These are phyloP conservation scores for Notodonta dromedarius DNA, from an alignment of 2,888 invertebrate genomes.

Conservation along the genomic window DNA sequence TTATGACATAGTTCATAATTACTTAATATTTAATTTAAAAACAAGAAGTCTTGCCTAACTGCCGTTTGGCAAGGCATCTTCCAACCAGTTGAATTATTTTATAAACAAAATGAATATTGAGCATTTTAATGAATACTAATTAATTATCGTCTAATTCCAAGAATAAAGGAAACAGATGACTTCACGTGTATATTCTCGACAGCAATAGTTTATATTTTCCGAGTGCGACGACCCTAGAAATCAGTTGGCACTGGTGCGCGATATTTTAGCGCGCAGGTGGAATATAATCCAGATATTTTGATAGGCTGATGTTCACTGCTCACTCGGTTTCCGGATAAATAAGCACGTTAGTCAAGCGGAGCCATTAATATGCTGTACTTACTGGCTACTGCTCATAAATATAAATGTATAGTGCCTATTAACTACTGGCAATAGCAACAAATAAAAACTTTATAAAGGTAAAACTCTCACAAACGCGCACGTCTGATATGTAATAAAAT, in stretches of 20 bases:
- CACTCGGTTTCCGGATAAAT: constrained; percentile 21
- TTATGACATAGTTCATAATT: too few species aligned
- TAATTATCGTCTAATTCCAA: too few species aligned
- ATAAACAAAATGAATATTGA: too few species aligned
- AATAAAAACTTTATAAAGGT: too few species aligned
- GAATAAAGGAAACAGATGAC: not conserved
- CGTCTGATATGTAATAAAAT: too few species aligned
- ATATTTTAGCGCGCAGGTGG: constrained; percentile 11
- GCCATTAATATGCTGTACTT: constrained; percentile 12
- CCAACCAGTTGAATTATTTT: too few species aligned
- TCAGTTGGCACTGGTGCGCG: constrained; percentile 7
- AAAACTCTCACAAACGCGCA: too few species aligned
- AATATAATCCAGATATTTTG: constrained; percentile 18
- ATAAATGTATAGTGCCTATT: constrained; percentile 6
- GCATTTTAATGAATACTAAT: too few species aligned
- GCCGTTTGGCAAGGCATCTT: too few species aligned
- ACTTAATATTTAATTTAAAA: too few species aligned
- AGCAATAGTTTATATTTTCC: not conserved
- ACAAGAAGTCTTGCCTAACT: too few species aligned
- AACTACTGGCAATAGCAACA: too few species aligned
- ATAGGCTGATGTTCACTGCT: constrained; percentile 25
- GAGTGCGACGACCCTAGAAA: constrained; percentile 5
- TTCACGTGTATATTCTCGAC: not conserved
- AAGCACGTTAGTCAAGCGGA: constrained; percentile 23
- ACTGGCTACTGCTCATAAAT: not conserved